These are phyloP conservation scores for Shinisaurus crocodilurus DNA, from an alignment of 2,113 vertebrate genomes.

Conservation along the genomic window DNA sequence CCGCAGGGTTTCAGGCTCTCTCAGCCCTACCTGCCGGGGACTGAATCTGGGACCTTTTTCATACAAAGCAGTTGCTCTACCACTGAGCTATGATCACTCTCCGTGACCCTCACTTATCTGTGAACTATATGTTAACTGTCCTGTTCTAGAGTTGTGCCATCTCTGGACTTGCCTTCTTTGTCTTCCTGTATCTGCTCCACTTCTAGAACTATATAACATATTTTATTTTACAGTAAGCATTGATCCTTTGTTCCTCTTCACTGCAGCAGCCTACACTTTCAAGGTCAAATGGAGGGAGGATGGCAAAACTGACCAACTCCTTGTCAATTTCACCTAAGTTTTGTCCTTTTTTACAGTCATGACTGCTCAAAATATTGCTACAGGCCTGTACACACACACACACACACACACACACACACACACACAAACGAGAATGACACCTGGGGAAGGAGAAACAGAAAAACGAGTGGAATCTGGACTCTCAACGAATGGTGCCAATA, in stretches of 20 bases:
- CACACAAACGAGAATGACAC: neutral
- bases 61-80: neutral
- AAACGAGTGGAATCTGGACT: neutral
- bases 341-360: neutral
- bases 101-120: neutral
- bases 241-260: neutral
- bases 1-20: neutral
- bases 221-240: neutral
- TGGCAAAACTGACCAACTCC: neutral
- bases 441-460: neutral
- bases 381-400: neutral
- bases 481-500: neutral
- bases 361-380: neutral
- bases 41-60: neutral
- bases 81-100: neutral
- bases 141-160: neutral
- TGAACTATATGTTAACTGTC: neutral
- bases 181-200: neutral
- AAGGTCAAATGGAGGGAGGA: neutral
- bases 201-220: neutral
- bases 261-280: neutral
- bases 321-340: neutral
- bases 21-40: neutral
- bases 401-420: too few relatives aligned
- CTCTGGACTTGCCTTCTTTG: neutral